Conservation (phyloP, 1,140 invertebrate species). For the Apis dorsata region DNA sequence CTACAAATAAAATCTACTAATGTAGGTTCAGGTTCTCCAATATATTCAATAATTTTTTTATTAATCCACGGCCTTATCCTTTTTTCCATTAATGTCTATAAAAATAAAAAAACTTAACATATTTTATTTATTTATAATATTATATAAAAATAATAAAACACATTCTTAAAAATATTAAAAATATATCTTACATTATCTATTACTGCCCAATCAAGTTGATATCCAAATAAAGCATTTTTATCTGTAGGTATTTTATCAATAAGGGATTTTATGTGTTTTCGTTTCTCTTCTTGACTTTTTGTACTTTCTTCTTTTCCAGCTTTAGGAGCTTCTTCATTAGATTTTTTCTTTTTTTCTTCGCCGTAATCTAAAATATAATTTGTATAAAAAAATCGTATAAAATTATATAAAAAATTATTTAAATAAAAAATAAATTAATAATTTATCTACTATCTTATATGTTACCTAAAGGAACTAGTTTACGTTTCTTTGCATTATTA, state of each 20-base stretch:
- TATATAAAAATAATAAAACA: too few species aligned
- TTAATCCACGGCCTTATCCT: conserved; percentile 99
- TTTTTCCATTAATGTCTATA: conserved; percentile 93
- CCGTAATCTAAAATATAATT: conserved; percentile 82
- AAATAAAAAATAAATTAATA: background rate
- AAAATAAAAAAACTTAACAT: conserved; percentile 40
- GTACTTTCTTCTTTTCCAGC: conserved; percentile 84
- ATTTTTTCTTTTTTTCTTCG: conserved; percentile 83
- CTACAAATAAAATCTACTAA: conserved; percentile 99
- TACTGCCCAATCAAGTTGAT: conserved; percentile 94
- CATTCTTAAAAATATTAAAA: background rate
- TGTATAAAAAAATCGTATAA: background rate
- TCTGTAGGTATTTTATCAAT: conserved; percentile 99
- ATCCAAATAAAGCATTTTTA: conserved; percentile 97
- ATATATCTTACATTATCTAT: conserved; percentile 86
- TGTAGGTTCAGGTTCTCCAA: conserved; percentile 99
- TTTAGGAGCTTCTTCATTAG: conserved; percentile 82
- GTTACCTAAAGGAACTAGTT: conserved; percentile 90
- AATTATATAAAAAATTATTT: background rate
- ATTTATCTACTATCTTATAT: background rate
- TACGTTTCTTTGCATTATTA: conserved; percentile 87
- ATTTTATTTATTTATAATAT: background rate
- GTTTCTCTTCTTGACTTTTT: conserved; percentile 95
- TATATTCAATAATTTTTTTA: conserved; percentile 99
- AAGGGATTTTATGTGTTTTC: conserved; percentile 96